A percentile compares a stretch with the other conserved stretches of the same genome.
Evolutionary conservation across 2,888 invertebrate species (phyloP).

Genomic region (Hofmannophila pseudospretella): DNA sequence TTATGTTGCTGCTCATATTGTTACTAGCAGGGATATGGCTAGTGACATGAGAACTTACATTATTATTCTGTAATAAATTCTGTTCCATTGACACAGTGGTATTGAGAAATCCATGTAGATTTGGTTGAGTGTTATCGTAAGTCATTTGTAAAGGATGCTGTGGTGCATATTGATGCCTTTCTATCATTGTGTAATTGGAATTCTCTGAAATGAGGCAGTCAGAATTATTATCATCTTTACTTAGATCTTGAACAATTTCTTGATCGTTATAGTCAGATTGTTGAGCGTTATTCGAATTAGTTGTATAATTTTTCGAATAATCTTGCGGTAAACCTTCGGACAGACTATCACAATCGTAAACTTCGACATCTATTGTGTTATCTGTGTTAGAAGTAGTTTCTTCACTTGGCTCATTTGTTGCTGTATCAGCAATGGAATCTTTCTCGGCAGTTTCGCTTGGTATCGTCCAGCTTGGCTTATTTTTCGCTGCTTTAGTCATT

Average conservation of each 20-base stretch:
- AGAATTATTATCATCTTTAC: constrained; percentile 61
- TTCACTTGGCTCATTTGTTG: constrained; percentile 31
- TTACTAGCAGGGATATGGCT: constrained; percentile 46
- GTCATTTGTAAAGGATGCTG: constrained; percentile 46
- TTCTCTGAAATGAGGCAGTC: constrained; percentile 61
- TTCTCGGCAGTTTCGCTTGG: constrained; percentile 48
- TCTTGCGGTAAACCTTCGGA: constrained; percentile 53
- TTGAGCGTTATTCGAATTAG: constrained; percentile 33
- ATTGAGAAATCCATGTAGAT: constrained; percentile 54
- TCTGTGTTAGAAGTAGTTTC: constrained; percentile 40
- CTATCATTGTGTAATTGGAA: constrained; percentile 51
- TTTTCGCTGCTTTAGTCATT: constrained; percentile 44
- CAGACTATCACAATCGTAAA: constrained; percentile 64
- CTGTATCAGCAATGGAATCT: constrained; percentile 23
- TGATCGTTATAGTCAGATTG: constrained; percentile 39
- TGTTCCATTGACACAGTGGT: constrained; percentile 53
- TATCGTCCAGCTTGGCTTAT: constrained; percentile 64
- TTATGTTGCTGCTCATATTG: constrained; percentile 53
- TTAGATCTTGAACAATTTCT: constrained; percentile 49
- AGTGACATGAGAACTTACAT: constrained; percentile 44
- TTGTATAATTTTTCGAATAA: constrained; percentile 51
- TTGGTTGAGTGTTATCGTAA: constrained; percentile 46
- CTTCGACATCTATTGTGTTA: constrained; percentile 59
- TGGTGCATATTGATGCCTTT: constrained; percentile 47
- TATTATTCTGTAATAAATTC: constrained; percentile 45